phyloP scores from a whole-genome alignment of 2,113 vertebrate genomes.

The Hypanus sabinus region DNA sequence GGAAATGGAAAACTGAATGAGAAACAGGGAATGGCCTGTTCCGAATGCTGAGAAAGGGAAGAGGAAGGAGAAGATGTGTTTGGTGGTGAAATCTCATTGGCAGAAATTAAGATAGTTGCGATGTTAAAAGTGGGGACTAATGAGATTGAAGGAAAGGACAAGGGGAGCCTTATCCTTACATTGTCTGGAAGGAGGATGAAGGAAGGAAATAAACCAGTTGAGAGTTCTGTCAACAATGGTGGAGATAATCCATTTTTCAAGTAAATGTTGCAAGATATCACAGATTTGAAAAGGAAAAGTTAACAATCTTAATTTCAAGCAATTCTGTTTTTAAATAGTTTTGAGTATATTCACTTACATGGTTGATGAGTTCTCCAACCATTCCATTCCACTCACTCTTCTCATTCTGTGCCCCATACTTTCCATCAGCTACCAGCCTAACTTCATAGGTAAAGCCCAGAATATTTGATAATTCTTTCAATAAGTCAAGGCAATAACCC shows the following conservation, averaged over 20 bases:
- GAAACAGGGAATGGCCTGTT: too few relatives aligned
- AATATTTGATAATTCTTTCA: slow-evolving; percentile 92
- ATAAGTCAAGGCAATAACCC: slow-evolving; percentile 90
- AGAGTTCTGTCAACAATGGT: too few relatives aligned
- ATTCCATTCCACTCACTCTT: slow-evolving; percentile 98
- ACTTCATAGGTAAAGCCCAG: slow-evolving; percentile 94
- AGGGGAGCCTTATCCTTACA: too few relatives aligned
- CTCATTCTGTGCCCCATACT: slow-evolving; percentile 95
- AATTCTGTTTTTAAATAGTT: not conserved
- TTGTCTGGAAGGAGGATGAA: too few relatives aligned
- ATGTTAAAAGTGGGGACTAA: too few relatives aligned
- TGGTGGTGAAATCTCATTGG: too few relatives aligned
- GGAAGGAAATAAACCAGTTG: too few relatives aligned
- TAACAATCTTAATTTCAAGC: not conserved
- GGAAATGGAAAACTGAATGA: too few relatives aligned
- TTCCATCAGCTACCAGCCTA: slow-evolving; percentile 89
- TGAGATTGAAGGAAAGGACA: too few relatives aligned
- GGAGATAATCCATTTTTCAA: not conserved
- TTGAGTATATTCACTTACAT: slow-evolving; percentile 64
- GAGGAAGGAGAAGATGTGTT: too few relatives aligned
- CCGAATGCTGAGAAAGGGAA: too few relatives aligned
- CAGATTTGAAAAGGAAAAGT: not conserved
- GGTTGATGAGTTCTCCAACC: slow-evolving; percentile 95
- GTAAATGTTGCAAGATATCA: not conserved
- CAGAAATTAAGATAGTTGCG: too few relatives aligned